Evolutionary conservation across 1,140 invertebrate genomes (phyloP).

Genomic region (Musca vetustissima): DNA sequence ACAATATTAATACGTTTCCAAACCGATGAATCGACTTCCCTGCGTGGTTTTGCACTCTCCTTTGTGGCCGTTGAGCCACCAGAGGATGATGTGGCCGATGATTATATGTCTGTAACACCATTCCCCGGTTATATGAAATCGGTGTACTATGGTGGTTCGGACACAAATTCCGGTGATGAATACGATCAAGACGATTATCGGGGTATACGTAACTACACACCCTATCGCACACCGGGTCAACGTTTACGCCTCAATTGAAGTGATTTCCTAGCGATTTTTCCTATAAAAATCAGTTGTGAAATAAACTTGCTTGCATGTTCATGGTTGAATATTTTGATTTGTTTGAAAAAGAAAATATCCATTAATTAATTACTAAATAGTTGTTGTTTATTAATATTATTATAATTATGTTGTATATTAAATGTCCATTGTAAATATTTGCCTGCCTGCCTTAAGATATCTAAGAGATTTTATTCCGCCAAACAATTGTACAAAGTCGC

Average conservation of each 20-base stretch:
- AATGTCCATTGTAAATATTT: too few relatives aligned
- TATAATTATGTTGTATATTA: not conserved
- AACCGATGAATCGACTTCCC: slow-evolving; percentile 86
- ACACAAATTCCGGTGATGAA: slow-evolving; percentile 16
- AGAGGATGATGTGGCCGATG: slow-evolving; percentile 43
- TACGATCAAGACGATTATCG: slow-evolving; percentile 4
- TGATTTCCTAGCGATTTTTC: not conserved
- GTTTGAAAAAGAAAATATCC: not conserved
- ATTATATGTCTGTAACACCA: slow-evolving; percentile 46
- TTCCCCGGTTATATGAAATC: slow-evolving; percentile 53
- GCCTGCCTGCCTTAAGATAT: too few relatives aligned
- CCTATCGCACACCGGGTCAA: not conserved
- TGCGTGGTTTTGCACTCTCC: slow-evolving; percentile 88
- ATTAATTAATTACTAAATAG: slow-evolving; percentile 10
- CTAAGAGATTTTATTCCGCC: too few relatives aligned
- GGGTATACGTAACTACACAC: not conserved
- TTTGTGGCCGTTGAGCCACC: slow-evolving; percentile 73
- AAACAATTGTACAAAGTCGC: too few relatives aligned
- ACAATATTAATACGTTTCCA: slow-evolving; percentile 83
- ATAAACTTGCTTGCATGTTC: not conserved
- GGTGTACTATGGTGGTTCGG: slow-evolving; percentile 37
- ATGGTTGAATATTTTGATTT: not conserved
- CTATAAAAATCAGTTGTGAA: not conserved
- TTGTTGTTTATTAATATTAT: slow-evolving; percentile 16
- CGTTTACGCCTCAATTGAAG: slow-evolving; percentile 4